phyloP scores from a whole-genome alignment of 2,113 vertebrate species.

The Athene noctua region DNA sequence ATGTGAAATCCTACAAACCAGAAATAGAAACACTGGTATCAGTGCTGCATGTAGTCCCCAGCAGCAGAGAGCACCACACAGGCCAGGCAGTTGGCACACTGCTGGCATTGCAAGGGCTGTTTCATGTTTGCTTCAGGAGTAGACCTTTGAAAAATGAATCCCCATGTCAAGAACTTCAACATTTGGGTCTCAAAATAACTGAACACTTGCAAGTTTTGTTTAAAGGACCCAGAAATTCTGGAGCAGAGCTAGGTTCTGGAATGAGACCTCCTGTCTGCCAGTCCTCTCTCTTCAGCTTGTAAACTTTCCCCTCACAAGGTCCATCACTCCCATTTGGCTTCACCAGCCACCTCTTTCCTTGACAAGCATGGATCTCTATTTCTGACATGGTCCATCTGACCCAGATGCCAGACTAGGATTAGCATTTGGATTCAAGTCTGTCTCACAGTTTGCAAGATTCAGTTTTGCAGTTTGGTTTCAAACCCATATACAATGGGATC shows the following conservation, averaged over 20 bases:
- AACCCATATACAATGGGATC: neutral
- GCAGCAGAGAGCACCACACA: neutral
- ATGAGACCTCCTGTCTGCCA: neutral
- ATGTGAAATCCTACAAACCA: neutral
- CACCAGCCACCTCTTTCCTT: neutral
- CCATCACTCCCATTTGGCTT: neutral
- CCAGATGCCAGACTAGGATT: neutral
- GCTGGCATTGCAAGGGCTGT: neutral
- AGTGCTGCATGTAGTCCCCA: neutral
- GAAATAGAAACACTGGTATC: neutral
- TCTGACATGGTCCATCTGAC: neutral
- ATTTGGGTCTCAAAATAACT: neutral
- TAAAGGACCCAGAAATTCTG: neutral
- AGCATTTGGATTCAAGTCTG: neutral
- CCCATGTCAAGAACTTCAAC: neutral
- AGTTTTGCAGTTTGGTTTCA: neutral
- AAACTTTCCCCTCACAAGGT: neutral
- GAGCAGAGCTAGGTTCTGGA: neutral
- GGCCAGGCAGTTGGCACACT: neutral
- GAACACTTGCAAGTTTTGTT: neutral
- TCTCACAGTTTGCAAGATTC: neutral
- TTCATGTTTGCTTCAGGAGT: neutral
- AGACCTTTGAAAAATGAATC: neutral
- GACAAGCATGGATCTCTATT: neutral
- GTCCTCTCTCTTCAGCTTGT: neutral